Evolutionary conservation across 2,888 invertebrate genomes (phyloP), one percentile per base, ranked within the genome.

Genomic region (Hoplodrina blanda): DNA sequence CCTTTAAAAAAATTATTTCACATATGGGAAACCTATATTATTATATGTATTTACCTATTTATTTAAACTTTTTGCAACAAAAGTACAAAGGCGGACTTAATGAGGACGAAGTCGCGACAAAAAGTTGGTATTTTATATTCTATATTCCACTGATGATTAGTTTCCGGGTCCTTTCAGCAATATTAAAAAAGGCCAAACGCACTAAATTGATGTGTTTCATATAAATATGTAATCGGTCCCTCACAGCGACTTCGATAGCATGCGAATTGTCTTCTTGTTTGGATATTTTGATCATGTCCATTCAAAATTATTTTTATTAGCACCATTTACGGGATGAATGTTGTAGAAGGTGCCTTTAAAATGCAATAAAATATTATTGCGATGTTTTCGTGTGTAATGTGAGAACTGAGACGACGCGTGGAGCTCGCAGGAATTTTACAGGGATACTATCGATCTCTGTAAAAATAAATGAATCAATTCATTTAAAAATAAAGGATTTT

Each of bases 181-280:
- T 66, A 77, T 69, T 57, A 25, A 63, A 56, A 76, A 81, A 80
- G 73, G 69, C 56, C 30, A 73, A 55, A 37, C 0, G 25, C 19
- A 0, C 67, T 15, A 64, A 77, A 85, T 81, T 81, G 77, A 90
- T 89, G 83, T 86, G 68, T 82, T 76, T 80, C 85, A 88, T 87
- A 87, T 86, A 86, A 86, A 87, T 85, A 86, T 82, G 84, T 87
- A 82, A 87, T 87, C 85, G 85, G 84, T 84, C 81, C 80, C 73
- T 76, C 66, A 63, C 55, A 46, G 64, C 44, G 20, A 86, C 87
- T 83, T 81, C 53, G 56, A 56, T 55, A 76, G 89, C 84, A 90
- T 89, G 79, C 76, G 80, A 88, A 92, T 89, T 64, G 73, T 79
- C 82, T 73, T 82, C 82, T 85, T 88, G 81, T 87, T 88, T 85